These are phyloP conservation scores for Tachuris rubrigastra DNA, from an alignment of 2,113 vertebrate species.

Conservation along the genomic window DNA sequence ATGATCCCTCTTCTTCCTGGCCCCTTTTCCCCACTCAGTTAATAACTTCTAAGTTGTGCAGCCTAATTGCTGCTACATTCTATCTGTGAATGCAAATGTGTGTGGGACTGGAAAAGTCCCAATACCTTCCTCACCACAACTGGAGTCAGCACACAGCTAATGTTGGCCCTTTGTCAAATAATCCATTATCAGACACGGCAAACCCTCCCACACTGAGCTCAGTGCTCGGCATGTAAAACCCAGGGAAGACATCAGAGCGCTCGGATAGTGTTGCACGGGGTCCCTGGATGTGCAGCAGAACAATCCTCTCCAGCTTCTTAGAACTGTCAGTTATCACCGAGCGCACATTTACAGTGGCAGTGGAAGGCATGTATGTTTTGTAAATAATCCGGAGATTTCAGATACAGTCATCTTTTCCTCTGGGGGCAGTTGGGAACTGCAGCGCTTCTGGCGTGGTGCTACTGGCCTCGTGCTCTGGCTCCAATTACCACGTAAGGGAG, in stretches of 20 bases:
- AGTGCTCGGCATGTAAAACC: not conserved
- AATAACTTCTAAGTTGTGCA: conserved; percentile 2
- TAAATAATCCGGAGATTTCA: conserved; percentile 30
- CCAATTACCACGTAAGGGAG: conserved; percentile 44
- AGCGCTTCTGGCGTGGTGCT: conserved; percentile 34
- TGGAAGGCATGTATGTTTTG: conserved; percentile 36
- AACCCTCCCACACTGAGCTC: not conserved
- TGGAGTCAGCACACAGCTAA: conserved; percentile 5
- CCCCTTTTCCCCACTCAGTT: not conserved
- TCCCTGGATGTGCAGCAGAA: not conserved
- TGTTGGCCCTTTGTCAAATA: conserved; percentile 39
- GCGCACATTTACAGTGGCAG: conserved; percentile 9
- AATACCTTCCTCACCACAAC: conserved; percentile 33
- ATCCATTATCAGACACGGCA: conserved; percentile 38
- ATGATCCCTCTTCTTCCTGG: not conserved
- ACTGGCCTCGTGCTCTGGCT: conserved; percentile 49
- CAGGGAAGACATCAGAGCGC: not conserved
- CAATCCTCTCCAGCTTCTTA: not conserved
- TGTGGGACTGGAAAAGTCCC: conserved; percentile 39
- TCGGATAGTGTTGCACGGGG: not conserved
- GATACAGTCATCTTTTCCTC: conserved; percentile 16
- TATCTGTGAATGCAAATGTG: conserved; percentile 15
- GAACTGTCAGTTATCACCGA: conserved; percentile 7
- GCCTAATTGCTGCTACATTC: not conserved
- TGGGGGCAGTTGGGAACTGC: conserved; percentile 6